Conservation (phyloP, 2,797 vertebrate species). For the Okamejei kenojei region DNA sequence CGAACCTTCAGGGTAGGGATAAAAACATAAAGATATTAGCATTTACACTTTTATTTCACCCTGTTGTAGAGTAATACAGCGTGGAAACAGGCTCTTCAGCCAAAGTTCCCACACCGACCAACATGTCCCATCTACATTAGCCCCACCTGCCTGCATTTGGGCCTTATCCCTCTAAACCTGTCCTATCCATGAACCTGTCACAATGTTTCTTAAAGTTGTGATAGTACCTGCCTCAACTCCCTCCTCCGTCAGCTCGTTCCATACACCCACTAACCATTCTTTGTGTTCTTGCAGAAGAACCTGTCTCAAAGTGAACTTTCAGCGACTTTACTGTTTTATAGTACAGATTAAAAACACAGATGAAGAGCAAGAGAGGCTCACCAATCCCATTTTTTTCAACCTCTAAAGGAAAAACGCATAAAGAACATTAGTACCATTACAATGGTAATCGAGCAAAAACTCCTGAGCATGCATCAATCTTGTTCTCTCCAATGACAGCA, state of each 20-base stretch:
- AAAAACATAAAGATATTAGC: not conserved
- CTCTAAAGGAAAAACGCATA: not conserved
- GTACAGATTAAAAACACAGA: not conserved
- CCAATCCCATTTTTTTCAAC: not conserved
- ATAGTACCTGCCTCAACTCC: no score
- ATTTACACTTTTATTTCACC: not conserved
- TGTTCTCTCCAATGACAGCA: not conserved
- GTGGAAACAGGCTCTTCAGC: no score
- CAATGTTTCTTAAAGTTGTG: no score
- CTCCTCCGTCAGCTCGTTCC: no score
- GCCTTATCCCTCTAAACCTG: no score
- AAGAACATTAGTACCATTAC: not conserved
- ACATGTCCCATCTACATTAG: no score
- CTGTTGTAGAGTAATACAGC: no score
- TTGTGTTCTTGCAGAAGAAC: no score
- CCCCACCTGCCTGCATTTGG: no score
- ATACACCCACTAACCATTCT: no score
- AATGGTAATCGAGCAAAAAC: not conserved
- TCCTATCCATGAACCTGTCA: no score
- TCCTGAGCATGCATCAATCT: not conserved
- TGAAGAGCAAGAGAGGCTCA: not conserved
- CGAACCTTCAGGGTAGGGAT: slow-evolving; percentile 65
- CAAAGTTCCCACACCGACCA: no score
- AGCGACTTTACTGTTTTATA: not conserved
- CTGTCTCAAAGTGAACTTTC: not conserved